These are phyloP conservation scores for Therioaphis trifolii DNA, from an alignment of 2,888 invertebrate genomes.

Conservation along the genomic window DNA sequence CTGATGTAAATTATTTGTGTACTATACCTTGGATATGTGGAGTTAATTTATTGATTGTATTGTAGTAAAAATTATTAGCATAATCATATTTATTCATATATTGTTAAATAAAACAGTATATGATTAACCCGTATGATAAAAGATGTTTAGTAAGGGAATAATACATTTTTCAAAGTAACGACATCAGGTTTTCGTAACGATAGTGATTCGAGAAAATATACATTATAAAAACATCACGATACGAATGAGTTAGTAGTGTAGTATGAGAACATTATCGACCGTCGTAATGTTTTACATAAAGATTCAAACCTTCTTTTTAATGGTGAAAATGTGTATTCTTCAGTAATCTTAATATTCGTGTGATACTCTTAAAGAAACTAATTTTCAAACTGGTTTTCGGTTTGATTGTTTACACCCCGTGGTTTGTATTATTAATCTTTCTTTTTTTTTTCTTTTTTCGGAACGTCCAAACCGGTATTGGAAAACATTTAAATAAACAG, in stretches of 20 bases:
- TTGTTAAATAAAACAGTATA: no score
- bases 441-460: neutral
- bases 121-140: no score
- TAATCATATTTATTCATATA: no score
- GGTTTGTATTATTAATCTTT: neutral
- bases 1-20: no score
- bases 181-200: no score
- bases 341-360: neutral
- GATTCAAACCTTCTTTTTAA: neutral
- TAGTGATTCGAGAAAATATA: neutral
- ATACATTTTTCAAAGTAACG: no score
- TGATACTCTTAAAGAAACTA: neutral
- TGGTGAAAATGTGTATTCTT: neutral
- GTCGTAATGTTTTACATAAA: neutral
- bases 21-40: no score
- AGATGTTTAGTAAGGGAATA: no score
- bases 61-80: no score
- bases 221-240: neutral
- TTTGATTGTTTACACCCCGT: neutral
- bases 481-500: constrained; percentile 21
- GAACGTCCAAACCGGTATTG: constrained; percentile 14
- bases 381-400: constrained; percentile 38
- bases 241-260: no score
- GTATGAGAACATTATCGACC: neutral
- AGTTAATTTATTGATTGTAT: no score